Percentiles rank a stretch among this genome's conserved stretches.
Evolutionary conservation across 2,888 invertebrate genomes (phyloP).

Genomic region (Tolmerus cingulatus): DNA sequence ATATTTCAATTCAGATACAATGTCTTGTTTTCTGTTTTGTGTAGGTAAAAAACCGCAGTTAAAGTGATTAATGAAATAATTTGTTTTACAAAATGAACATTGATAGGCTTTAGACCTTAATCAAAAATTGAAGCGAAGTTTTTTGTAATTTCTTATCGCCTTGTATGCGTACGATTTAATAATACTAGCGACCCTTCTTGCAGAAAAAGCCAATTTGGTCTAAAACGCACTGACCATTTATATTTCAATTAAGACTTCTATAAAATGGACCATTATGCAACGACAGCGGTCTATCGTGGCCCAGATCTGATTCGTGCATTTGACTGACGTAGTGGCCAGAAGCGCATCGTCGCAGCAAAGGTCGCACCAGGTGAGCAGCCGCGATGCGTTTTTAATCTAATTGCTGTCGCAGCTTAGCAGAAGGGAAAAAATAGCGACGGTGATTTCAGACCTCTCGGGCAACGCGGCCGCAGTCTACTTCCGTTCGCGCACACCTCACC

Average conservation of each 20-base stretch:
- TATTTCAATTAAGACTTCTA: background rate
- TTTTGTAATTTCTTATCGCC: too few relatives aligned
- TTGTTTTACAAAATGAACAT: background rate
- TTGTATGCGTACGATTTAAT: too few relatives aligned
- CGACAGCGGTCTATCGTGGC: background rate
- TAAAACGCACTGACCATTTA: background rate
- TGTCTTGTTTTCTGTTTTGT: too few relatives aligned
- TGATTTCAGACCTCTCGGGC: background rate
- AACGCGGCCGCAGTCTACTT: conserved; percentile 8
- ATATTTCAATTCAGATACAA: too few relatives aligned
- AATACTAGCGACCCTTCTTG: too few relatives aligned
- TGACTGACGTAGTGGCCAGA: background rate
- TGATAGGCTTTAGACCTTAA: background rate
- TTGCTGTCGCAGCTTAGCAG: background rate
- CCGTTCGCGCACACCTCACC: conserved; percentile 6
- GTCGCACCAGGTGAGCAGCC: background rate
- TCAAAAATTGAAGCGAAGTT: background rate
- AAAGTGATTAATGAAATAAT: background rate
- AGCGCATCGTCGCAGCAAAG: background rate
- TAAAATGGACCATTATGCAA: background rate
- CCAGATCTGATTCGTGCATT: conserved; percentile 5
- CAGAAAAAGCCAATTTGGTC: background rate
- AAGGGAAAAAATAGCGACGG: conserved; percentile 8
- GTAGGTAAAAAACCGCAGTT: too few relatives aligned
- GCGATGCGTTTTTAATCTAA: background rate